phyloP scores from a whole-genome alignment of 2,888 invertebrate species.

The Tachina lurida region DNA sequence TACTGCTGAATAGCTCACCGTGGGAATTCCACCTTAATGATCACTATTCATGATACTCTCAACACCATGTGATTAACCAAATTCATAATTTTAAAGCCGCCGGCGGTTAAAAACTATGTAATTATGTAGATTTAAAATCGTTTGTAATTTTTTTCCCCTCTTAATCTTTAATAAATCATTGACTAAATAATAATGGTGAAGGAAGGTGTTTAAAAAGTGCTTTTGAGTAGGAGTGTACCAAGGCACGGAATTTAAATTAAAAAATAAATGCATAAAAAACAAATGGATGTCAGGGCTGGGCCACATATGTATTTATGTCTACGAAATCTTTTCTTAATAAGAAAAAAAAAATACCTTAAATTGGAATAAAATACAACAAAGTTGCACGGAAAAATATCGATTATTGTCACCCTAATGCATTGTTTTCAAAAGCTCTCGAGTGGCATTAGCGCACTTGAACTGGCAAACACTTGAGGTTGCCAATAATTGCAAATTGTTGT shows the following conservation, averaged over 20 bases:
- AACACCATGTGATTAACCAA: slow-evolving; percentile 32
- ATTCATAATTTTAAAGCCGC: slow-evolving; percentile 51
- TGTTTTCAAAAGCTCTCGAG: slow-evolving; percentile 76
- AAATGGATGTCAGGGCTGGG: not conserved
- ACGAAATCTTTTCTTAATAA: not conserved
- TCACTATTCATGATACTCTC: slow-evolving; percentile 14
- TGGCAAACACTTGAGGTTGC: slow-evolving; percentile 66
- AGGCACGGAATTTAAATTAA: slow-evolving; percentile 16
- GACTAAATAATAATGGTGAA: slow-evolving; percentile 34
- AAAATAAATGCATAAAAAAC: not conserved
- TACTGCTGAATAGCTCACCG: slow-evolving; percentile 18
- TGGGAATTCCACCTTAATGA: slow-evolving; percentile 53
- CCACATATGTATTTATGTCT: not conserved
- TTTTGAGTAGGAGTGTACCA: not conserved
- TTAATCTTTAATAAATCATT: slow-evolving; percentile 57
- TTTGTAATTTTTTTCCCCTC: slow-evolving; percentile 40
- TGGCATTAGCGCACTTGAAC: slow-evolving; percentile 81
- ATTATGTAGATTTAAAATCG: slow-evolving; percentile 54
- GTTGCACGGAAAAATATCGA: slow-evolving; percentile 31
- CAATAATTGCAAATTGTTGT: slow-evolving; percentile 62
- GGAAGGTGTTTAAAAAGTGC: not conserved
- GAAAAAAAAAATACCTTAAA: not conserved
- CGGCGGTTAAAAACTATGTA: slow-evolving; percentile 57
- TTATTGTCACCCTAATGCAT: slow-evolving; percentile 63
- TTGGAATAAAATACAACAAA: slow-evolving; percentile 6